Evolutionary conservation across 2,113 vertebrate species (phyloP), one percentile per base, ranked within the genome.

Genomic region (Labeo rohita): DNA sequence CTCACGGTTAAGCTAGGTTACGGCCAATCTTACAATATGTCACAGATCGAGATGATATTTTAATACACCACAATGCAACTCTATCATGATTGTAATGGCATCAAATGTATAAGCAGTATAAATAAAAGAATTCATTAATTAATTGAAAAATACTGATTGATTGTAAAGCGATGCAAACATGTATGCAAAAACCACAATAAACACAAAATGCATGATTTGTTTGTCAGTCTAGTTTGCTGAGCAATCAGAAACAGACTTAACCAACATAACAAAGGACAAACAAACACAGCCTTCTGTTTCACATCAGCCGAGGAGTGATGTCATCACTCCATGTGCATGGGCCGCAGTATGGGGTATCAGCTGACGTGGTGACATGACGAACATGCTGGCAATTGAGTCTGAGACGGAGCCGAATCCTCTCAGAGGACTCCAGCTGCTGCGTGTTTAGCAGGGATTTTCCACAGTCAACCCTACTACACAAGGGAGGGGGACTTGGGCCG

Each of bases 361-460:
- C 50, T 84, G 82, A 84, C 8, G 36, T 59, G 80, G 47, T 83
- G 65, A 83, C 80, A 83, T 70, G 80, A 83, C 16, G 34, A 84
- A 73, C 50, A 73, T 56, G 43, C 61, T 77, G 43, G 59, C 84
- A 79, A 28, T 68, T 10, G 47, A 82, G 63, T 39, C 70, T 82
- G 80, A 80, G 80, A 18, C 50, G 5, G 80, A 70, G 63, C 72
- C 47, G 45, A 85, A 85, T 79, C 61, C 84, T 85, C 75, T 85
- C 34, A 59, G 18, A 61, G 49, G 36, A 56, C 65, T 79, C 61
- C 65, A 70, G 76, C 59, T 79, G 75, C 49, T 79, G 21, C 2
- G 21, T 72, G 47, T 79, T 85, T 68, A 85, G 34, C 47, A 56
- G 76, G 63, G 56, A 85, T 66, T 78, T 68, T 85, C 84, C 59